phyloP scores from a whole-genome alignment of 1,140 invertebrate genomes.

The Leptonema lineaticorne region DNA sequence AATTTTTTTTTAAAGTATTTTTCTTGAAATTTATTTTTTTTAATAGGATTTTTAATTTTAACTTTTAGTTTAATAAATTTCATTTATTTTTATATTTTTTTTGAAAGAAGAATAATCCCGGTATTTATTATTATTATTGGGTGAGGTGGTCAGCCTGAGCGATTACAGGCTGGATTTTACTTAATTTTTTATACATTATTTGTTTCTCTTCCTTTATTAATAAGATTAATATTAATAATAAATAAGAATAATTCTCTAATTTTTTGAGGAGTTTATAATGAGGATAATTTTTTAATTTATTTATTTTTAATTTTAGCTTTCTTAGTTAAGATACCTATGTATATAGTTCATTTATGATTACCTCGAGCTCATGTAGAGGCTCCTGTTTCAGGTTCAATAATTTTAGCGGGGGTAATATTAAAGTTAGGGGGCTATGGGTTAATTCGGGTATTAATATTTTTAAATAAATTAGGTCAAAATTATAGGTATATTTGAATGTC shows the following conservation, averaged over 20 bases:
- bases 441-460: conserved; percentile 55
- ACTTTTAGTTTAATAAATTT: conserved; percentile 59
- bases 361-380: conserved; percentile 74
- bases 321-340: conserved; percentile 71
- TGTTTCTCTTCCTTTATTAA: conserved; percentile 62
- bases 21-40: conserved; percentile 59
- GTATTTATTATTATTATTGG: conserved; percentile 65
- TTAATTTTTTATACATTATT: conserved; percentile 65
- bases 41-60: too few relatives aligned
- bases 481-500: conserved; percentile 55
- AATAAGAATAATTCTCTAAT: conserved; percentile 52
- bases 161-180: conserved; percentile 60
- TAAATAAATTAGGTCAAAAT: conserved; percentile 49
- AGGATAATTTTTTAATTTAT: conserved; percentile 55
- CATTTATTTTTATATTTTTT: conserved; percentile 68
- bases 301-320: conserved; percentile 59
- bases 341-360: conserved; percentile 68
- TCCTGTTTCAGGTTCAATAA: conserved; percentile 67
- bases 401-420: conserved; percentile 69
- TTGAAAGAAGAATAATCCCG: conserved; percentile 64
- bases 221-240: conserved; percentile 55
- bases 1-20: conserved; percentile 55
- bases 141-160: conserved; percentile 64
- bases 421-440: conserved; percentile 69
- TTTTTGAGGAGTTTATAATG: conserved; percentile 53